Evolutionary conservation across 2,113 vertebrate species (phyloP), one percentile per base, ranked within the genome.

Genomic region (Sinocyclocheilus rhinocerous): DNA sequence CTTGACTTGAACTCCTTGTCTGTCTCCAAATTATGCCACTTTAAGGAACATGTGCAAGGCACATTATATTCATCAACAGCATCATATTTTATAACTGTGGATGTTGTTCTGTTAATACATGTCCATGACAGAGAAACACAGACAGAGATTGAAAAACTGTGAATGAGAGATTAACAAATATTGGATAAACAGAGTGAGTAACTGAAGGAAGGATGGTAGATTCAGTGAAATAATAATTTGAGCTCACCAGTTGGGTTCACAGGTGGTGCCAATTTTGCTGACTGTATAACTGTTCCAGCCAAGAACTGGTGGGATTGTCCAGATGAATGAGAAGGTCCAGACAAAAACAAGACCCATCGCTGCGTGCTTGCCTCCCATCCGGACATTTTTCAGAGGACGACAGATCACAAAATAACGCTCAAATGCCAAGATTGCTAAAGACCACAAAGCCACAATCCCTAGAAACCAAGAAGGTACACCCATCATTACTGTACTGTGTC

Each of bases 261-360:
- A 98, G 16, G 96, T 97, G 83, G 97, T 98, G 70, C 97, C 97
- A 39, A 97, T 97, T 92, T 95, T 96, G 94, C 96, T 98, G 84
- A 95, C 90, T 0, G 96, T 97, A 89, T 97, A 97, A 91, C 96
- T 97, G 95, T 96, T 97, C 97, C 97, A 98, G 15, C 96, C 97
- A 89, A 96, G 86, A 11, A 94, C 92, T 0, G 97, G 97, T 59
- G 96, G 97, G 67, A 97, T 92, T 70, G 97, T 97, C 94, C 97
- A 98, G 87, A 97, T 87, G 88, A 98, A 96, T 88, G 97, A 97
- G 90, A 96, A 98, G 33, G 90, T 92, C 96, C 97, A 97, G 22
- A 97, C 96, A 0, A 97, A 97, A 82, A 94, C 87, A 88, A 97
- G 93, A 1, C 96, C 97, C 2, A 96, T 90, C 22, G 93, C 89